Percentiles rank a stretch among this genome's conserved stretches.
Evolutionary conservation across 2,113 vertebrate genomes (phyloP).

Genomic region (Heptranchias perlo): DNA sequence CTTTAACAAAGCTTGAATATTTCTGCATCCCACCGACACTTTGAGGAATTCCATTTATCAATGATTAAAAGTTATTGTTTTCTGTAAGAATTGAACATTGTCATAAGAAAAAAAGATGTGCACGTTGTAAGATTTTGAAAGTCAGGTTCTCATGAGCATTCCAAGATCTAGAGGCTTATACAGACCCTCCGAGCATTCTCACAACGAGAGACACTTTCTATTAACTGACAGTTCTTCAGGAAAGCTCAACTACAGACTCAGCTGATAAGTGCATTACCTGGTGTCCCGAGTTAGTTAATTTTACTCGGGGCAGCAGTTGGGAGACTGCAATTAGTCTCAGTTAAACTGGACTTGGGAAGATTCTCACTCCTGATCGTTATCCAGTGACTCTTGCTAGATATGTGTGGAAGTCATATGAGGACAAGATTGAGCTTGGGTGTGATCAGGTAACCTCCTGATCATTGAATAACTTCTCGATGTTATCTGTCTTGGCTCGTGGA

Average conservation of each 20-base stretch:
- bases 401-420: not conserved
- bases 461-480: not conserved
- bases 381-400: not conserved
- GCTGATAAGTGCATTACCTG: too few species aligned
- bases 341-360: not conserved
- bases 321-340: not conserved
- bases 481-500: not conserved
- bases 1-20: not conserved
- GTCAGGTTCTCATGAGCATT: not conserved
- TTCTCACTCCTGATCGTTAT: not conserved
- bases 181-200: not conserved
- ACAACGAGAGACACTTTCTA: not conserved
- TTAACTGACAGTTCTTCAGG: not conserved
- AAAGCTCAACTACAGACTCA: not conserved
- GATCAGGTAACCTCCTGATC: not conserved
- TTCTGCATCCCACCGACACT: not conserved
- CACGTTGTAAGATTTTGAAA: not conserved
- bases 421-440: not conserved
- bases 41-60: not conserved
- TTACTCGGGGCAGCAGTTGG: not conserved
- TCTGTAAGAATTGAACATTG: not conserved
- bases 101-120: not conserved
- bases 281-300: not conserved
- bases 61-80: not conserved
- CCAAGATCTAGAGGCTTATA: not conserved